Evolutionary conservation across 1,140 invertebrate genomes (phyloP).

Genomic region (Nebria ingens): DNA sequence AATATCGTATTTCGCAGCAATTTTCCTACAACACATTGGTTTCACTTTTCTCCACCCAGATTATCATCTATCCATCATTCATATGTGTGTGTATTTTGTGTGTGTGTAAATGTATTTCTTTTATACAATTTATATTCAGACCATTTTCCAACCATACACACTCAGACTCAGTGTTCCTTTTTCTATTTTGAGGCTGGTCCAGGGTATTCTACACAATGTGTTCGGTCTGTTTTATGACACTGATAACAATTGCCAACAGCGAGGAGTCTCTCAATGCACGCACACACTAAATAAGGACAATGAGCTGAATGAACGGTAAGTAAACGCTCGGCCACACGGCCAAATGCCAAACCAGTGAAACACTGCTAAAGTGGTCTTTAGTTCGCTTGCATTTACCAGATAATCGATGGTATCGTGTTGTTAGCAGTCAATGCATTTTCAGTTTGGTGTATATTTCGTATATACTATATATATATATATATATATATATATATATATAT

Average conservation of each 20-base stretch:
- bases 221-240: slow-evolving; percentile 4
- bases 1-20: not conserved
- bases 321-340: not conserved
- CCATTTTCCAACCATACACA: not conserved
- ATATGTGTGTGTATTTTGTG: not conserved
- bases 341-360: not conserved
- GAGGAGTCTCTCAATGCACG: not conserved
- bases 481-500: no score
- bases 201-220: slow-evolving; percentile 1
- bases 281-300: slow-evolving; percentile 5
- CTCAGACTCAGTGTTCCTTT: not conserved
- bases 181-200: not conserved
- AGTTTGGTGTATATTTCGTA: no score
- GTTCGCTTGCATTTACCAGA: not conserved
- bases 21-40: not conserved
- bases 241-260: not conserved
- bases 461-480: no score
- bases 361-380: not conserved
- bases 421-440: no score
- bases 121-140: slow-evolving; percentile 2
- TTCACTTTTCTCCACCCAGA: no score
- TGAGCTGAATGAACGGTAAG: not conserved
- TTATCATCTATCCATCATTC: not conserved
- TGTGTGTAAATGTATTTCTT: not conserved
- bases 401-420: no score